Conservation (phyloP, 2,113 vertebrate genomes). For the Lasiurus borealis region DNA sequence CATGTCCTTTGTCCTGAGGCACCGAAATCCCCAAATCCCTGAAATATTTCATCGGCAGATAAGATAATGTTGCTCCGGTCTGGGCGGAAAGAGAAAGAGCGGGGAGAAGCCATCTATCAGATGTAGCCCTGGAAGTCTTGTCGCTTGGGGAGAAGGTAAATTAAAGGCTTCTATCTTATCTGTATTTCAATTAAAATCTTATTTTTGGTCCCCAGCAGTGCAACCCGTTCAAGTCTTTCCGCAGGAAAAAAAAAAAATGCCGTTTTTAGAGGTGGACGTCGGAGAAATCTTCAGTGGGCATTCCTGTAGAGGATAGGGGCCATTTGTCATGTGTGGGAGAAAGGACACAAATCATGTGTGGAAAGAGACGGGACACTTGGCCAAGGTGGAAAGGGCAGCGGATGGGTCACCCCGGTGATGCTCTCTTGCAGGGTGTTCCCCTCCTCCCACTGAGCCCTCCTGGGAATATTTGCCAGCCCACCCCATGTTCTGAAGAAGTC, state of each 20-base stretch:
- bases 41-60: slow-evolving; percentile 89
- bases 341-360: slow-evolving; percentile 75
- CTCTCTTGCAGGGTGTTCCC: background rate
- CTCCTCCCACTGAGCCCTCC: background rate
- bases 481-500: background rate
- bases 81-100: slow-evolving; percentile 74
- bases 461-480: background rate
- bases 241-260: slow-evolving; percentile 75
- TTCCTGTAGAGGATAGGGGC: slow-evolving; percentile 77
- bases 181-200: slow-evolving; percentile 89
- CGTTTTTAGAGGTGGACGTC: slow-evolving; percentile 75
- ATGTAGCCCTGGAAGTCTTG: slow-evolving; percentile 82
- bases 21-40: slow-evolving; percentile 88
- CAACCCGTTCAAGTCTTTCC: slow-evolving; percentile 83
- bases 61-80: slow-evolving; percentile 84
- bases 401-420: background rate
- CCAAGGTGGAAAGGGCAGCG: background rate
- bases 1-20: slow-evolving; percentile 88
- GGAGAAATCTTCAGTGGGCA: slow-evolving; percentile 79
- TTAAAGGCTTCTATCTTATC: slow-evolving; percentile 88
- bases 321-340: slow-evolving; percentile 81
- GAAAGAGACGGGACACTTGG: slow-evolving; percentile 76
- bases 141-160: slow-evolving; percentile 87
- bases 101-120: slow-evolving; percentile 75
- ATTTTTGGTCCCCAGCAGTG: slow-evolving; percentile 85